phyloP scores from a whole-genome alignment of 1,140 invertebrate genomes.

The Drosophila hydei region DNA sequence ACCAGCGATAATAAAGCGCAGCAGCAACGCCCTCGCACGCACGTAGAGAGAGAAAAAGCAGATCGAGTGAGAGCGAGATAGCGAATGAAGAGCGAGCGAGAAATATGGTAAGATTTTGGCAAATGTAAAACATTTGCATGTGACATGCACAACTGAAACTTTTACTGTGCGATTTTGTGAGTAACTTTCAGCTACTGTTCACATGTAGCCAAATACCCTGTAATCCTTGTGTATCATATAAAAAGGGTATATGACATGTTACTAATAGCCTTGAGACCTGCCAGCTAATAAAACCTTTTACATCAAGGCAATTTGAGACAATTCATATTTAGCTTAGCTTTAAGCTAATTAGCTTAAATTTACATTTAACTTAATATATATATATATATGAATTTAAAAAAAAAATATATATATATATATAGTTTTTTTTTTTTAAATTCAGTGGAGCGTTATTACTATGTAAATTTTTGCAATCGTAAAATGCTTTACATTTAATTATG shows the following conservation, averaged over 20 bases:
- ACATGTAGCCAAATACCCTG: constrained; percentile 5
- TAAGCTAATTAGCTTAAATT: too few relatives aligned
- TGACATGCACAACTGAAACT: constrained; percentile 68
- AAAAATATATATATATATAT: too few relatives aligned
- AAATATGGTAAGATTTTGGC: constrained; percentile 37
- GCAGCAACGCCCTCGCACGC: constrained; percentile 37
- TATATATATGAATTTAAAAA: too few relatives aligned
- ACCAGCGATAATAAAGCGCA: constrained; percentile 33
- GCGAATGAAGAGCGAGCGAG: background rate
- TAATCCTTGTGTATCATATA: background rate
- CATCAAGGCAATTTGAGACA: too few relatives aligned
- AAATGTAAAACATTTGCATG: constrained; percentile 72
- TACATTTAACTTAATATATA: too few relatives aligned
- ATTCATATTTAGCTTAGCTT: too few relatives aligned
- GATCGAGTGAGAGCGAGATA: background rate
- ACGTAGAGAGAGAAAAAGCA: background rate
- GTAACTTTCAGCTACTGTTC: constrained; percentile 50
- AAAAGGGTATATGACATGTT: background rate
- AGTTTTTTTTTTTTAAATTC: too few relatives aligned
- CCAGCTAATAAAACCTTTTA: too few relatives aligned
- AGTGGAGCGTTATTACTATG: too few relatives aligned
- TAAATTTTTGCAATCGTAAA: too few relatives aligned
- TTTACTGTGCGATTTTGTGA: constrained; percentile 66
- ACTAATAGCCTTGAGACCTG: too few relatives aligned
- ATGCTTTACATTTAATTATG: constrained; percentile 23